These are phyloP conservation scores for Drosophila prosaltans DNA, from an alignment of 1,140 invertebrate species.

Conservation along the genomic window DNA sequence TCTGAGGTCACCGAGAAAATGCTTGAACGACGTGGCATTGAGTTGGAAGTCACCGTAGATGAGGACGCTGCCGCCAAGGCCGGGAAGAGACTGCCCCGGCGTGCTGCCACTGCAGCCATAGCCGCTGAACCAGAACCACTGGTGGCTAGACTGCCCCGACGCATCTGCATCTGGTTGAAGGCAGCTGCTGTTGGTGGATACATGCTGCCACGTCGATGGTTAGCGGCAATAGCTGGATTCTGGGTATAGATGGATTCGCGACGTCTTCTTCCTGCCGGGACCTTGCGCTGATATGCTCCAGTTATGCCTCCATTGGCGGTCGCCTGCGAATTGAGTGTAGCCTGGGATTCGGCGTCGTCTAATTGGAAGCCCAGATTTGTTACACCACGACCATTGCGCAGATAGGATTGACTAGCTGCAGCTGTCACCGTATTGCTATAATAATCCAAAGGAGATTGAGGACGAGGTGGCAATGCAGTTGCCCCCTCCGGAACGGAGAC, in stretches of 20 bases:
- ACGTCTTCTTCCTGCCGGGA: constrained; percentile 46
- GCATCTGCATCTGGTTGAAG: constrained; percentile 68
- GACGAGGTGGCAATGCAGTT: constrained; percentile 35
- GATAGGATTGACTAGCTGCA: constrained; percentile 75
- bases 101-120: constrained; percentile 65
- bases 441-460: constrained; percentile 57
- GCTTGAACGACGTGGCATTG: constrained; percentile 83
- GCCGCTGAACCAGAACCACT: constrained; percentile 65
- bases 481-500: constrained; percentile 76
- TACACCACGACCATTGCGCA: constrained; percentile 64
- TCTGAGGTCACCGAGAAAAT: constrained; percentile 85
- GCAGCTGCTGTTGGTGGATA: constrained; percentile 57
- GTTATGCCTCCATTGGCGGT: not conserved
- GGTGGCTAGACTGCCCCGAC: constrained; percentile 83
- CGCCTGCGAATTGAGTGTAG: constrained; percentile 26
- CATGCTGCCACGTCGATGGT: constrained; percentile 67
- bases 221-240: constrained; percentile 56
- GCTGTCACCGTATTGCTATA: constrained; percentile 83
- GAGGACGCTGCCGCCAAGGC: constrained; percentile 41
- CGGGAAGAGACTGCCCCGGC: constrained; percentile 72
- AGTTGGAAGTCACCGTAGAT: constrained; percentile 26
- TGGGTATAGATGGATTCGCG: constrained; percentile 76
- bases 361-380: constrained; percentile 62
- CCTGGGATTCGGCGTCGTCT: constrained; percentile 50
- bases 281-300: constrained; percentile 62